These are phyloP conservation scores for Leptinotarsa texana DNA, from an alignment of 1,140 invertebrate species.

Conservation along the genomic window DNA sequence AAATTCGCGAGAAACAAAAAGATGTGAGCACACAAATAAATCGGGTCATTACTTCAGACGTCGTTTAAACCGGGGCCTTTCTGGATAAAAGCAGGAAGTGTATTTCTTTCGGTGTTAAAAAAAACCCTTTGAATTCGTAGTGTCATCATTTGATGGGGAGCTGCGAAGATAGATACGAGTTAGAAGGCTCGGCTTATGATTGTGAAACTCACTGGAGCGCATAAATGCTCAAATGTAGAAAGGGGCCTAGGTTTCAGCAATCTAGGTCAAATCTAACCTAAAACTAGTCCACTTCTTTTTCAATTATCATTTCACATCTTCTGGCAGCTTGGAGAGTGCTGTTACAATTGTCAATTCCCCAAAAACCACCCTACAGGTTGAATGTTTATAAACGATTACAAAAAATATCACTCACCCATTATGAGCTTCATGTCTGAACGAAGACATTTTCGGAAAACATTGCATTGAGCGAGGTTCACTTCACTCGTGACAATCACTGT, in stretches of 20 bases:
- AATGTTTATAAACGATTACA: constrained; percentile 6
- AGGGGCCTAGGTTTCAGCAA: neutral
- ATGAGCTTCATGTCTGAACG: neutral
- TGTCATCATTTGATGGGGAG: no score
- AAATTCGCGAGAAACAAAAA: constrained; percentile 31
- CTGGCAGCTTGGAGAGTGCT: neutral
- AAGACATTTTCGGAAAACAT: neutral
- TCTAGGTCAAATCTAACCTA: constrained; percentile 1
- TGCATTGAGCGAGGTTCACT: neutral
- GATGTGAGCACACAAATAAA: constrained; percentile 39
- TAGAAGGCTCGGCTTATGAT: no score
- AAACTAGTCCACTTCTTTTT: neutral
- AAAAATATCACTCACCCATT: neutral
- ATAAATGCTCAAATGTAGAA: no score
- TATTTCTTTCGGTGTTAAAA: no score
- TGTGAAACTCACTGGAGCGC: no score
- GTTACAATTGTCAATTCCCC: neutral
- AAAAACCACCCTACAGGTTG: neutral
- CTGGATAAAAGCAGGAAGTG: no score
- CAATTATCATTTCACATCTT: neutral
- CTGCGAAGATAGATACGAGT: no score
- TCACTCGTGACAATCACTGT: neutral
- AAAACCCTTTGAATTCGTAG: no score
- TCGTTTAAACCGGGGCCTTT: neutral
- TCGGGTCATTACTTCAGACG: constrained; percentile 36